Base-by-base conservation (phyloP, 2,113 vertebrate species). In the Chloroceryle aenea region DNA sequence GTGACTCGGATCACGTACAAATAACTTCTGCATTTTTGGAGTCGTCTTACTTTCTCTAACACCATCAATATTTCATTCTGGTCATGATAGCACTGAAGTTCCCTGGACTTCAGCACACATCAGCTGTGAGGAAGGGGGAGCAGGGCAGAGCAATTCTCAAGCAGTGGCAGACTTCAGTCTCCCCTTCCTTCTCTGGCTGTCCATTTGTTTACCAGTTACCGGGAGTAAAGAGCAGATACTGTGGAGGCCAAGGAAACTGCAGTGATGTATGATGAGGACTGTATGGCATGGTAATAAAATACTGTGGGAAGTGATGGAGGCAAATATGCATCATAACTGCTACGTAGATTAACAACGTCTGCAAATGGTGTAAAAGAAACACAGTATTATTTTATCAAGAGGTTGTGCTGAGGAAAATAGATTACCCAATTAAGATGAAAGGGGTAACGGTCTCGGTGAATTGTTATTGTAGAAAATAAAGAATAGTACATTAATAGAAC, bases 401-500 rank as follows among this genome's bases (percentile, higher is more conserved):
- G 71, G 17, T 95, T 79, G 67, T 71, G 34, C 32, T 82, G 85
- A 91, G 91, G 76, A 96, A 93, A 97, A 96, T 93, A 45, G 81
- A 95, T 96, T 93, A 95, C 93, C 96, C 84, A 95, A 96, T 96
- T 97, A 96, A 93, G 86, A 88, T 86, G 85, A 95, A 96, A 96
- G 50, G 88, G 75, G 94, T 94, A 93, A 91, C 75, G 93, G 45
- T 92, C 53, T 91, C 8, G 0, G 62, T 92, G 92, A 97, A 94
- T 95, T 97, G 94, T 91, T 97, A 86, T 74, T 90, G 85, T 75
- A 48, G 93, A 94, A 96, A 97, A 93, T 96, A 96, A 96, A 91
- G 79, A 94, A 85, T 81, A 85, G 55, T 83, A 64, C 48, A 69
- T 92, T 90, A 96, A 95, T 93, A 82, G 73, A 90, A 95, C 85